Evolutionary conservation across 2,113 vertebrate genomes (phyloP).

Genomic region (Gambusia affinis): DNA sequence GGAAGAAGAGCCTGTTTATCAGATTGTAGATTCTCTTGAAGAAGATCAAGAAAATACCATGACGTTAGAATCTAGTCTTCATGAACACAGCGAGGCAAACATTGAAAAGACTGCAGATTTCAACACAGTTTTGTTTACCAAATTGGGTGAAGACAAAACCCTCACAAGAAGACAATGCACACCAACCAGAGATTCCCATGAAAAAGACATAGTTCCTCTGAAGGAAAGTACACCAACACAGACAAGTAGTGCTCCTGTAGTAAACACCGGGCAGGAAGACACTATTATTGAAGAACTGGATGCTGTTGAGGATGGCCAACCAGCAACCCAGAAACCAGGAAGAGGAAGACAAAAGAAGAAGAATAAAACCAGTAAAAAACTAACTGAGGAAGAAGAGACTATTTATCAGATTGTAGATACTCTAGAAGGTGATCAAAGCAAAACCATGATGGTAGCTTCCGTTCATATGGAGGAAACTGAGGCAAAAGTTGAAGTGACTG

Average conservation of each 20-base stretch:
- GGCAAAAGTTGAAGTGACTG: neutral
- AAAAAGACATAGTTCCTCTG: neutral
- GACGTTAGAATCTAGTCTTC: neutral
- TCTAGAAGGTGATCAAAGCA: constrained; percentile 44
- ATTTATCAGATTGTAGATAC: constrained; percentile 48
- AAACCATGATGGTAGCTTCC: neutral
- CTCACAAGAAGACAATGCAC: constrained; percentile 28
- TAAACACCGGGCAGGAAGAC: constrained; percentile 12
- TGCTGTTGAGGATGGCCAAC: constrained; percentile 10
- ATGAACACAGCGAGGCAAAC: neutral
- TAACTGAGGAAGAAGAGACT: neutral
- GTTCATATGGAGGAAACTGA: neutral
- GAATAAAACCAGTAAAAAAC: constrained; percentile 3
- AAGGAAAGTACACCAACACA: constrained; percentile 13
- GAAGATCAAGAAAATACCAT: constrained; percentile 35
- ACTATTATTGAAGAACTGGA: constrained; percentile 16
- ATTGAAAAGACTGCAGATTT: neutral
- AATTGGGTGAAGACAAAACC: constrained; percentile 1
- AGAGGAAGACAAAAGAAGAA: constrained; percentile 48
- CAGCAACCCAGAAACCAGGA: constrained; percentile 6
- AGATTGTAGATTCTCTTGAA: constrained; percentile 52
- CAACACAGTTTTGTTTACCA: neutral
- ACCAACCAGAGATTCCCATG: constrained; percentile 20
- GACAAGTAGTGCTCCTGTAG: neutral
- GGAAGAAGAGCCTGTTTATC: constrained; percentile 3